These are phyloP conservation scores for Cardiocondyla obscurior DNA, from an alignment of 1,140 invertebrate species.

Conservation along the genomic window DNA sequence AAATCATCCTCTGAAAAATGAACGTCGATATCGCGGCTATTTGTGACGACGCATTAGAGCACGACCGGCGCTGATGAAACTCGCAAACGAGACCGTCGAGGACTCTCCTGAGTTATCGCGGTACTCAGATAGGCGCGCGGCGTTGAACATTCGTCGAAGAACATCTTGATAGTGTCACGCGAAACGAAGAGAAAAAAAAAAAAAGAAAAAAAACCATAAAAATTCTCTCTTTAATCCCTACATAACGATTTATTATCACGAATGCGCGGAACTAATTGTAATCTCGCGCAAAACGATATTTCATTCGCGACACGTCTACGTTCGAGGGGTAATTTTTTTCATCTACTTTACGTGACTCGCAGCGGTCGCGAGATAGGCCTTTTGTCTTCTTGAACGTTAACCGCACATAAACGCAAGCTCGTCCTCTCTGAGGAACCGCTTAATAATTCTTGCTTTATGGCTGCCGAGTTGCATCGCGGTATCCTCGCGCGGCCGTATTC, in stretches of 20 bases:
- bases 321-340: constrained; percentile 26
- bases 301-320: constrained; percentile 18
- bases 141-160: neutral
- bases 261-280: constrained; percentile 11
- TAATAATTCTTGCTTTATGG: constrained; percentile 55
- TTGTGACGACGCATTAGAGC: constrained; percentile 19
- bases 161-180: neutral
- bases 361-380: neutral
- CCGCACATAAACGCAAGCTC: constrained; percentile 24
- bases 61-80: neutral
- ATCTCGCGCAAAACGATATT: neutral
- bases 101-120: neutral
- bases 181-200: neutral
- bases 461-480: constrained; percentile 32
- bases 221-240: neutral
- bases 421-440: constrained; percentile 25
- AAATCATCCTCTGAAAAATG: constrained; percentile 59
- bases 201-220: too few species aligned
- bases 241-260: neutral
- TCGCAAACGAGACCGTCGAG: neutral
- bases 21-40: constrained; percentile 13
- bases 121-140: neutral
- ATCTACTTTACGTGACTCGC: neutral
- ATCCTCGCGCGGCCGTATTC: constrained; percentile 16
- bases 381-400: constrained; percentile 43